Base-by-base conservation (phyloP, 2,797 vertebrate genomes). In the Anas capensis region DNA sequence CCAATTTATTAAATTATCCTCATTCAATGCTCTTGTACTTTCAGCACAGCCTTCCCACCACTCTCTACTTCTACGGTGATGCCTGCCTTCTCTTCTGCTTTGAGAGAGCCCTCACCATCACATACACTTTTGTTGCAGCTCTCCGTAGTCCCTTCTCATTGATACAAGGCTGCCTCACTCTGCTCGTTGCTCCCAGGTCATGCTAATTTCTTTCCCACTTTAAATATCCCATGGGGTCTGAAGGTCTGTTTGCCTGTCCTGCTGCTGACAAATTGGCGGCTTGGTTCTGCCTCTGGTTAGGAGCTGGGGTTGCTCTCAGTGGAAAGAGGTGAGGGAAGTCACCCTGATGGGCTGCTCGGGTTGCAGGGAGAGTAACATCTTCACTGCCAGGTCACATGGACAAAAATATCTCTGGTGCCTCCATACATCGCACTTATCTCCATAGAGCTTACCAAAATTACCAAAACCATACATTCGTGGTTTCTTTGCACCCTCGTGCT, bases 381-480 rank as follows among this genome's bases (percentile, higher is more conserved):
- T 75, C 49, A 36, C 42, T 58, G 10, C 11, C 44, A 51, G 64
- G 7, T 56, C 33, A 23, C n/a, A 33, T 6, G 33, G 27, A 33
- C 9, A 57, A 57, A 85, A 68, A 62, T 33, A 20, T 17, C 72
- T 24, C 60, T 68, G n/a, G 34, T 73, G 26, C 26, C 49, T 26
- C 49, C 14, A 5, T 51, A 51, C 14, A 27, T 27, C 3, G 2
- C 8, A 46, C 17, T 10, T 58, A 14, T 24, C 42, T 77, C 54
- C n/a, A 46, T 6, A 19, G 9, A 20, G 26, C 48, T 51, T 83
- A 54, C 36, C 68, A 75, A 33, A 79, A 83, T 10, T 65, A n/a
- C n/a, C n/a, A n/a, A 65, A 58, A 23, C 36, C 2, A 0, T 58
- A 73, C 12, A 10, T 49, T 48, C 0, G 0, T 44, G 34, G 44